Evolutionary conservation across 2,113 vertebrate genomes (phyloP).

Genomic region (Andinoacara biseriatus): DNA sequence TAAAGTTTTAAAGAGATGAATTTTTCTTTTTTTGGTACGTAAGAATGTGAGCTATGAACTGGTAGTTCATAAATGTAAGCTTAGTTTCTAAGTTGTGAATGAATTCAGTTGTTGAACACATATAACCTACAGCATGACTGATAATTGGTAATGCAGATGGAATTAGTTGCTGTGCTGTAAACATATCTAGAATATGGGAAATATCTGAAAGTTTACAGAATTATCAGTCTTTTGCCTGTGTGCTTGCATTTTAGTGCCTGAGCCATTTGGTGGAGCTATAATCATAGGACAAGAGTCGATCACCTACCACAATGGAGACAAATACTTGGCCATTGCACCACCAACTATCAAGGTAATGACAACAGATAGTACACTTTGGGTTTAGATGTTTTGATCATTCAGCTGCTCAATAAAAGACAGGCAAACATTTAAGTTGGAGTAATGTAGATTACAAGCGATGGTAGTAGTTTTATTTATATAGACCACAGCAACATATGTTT

Average conservation of each 20-base stretch:
- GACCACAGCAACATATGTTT: background rate
- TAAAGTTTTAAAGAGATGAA: too few species aligned
- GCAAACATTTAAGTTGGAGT: background rate
- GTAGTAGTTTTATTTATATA: background rate
- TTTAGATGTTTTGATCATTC: background rate
- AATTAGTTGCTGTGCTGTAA: background rate
- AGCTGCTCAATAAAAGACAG: background rate
- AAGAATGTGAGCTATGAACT: background rate
- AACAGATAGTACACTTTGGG: background rate
- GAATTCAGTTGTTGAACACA: background rate
- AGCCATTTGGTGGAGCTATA: slow-evolving; percentile 97
- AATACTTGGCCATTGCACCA: slow-evolving; percentile 96
- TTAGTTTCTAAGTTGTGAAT: background rate
- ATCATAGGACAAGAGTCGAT: slow-evolving; percentile 99
- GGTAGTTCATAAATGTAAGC: background rate
- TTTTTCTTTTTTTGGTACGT: too few species aligned
- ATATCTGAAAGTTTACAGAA: background rate
- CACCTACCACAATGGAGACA: slow-evolving; percentile 98
- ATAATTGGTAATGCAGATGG: background rate
- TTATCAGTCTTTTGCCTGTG: background rate
- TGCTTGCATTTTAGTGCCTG: slow-evolving; percentile 86
- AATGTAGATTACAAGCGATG: background rate
- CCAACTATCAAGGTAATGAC: slow-evolving; percentile 94
- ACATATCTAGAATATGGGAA: background rate
- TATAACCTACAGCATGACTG: background rate